Evolutionary conservation across 2,888 invertebrate species (phyloP), one percentile per base, ranked within the genome.

Genomic region (Perizoma flavofasciatum): DNA sequence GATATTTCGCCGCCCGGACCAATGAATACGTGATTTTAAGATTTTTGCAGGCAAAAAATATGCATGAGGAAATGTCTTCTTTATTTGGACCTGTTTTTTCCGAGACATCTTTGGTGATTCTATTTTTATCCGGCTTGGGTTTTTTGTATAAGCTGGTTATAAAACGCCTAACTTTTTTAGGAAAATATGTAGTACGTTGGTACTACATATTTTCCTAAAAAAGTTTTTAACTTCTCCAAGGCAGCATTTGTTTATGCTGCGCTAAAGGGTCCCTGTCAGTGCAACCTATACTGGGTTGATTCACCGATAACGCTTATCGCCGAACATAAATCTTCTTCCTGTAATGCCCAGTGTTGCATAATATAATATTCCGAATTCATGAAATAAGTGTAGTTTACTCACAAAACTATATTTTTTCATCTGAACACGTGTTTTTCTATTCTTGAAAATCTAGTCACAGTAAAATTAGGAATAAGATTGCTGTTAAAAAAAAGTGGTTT

Each of bases 271-370:
- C 85, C 84, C 83, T 83, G 85, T 82, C 86, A 80, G 64, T 77
- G 78, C 77, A 76, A n/a, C 72, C 69, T 67, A 77, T 79, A 74
- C 64, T 71, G 77, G 78, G 88, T 82, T 86, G 79, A 86, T 79
- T 82, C 79, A 76, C 88, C 86, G 89, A 89, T 89, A 89, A 82
- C 78, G 70, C 70, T 74, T 81, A 78, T 81, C 81, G 66, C 61
- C 59, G 64, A 70, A 77, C 67, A 68, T 79, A 75, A 77, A 79
- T 79, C 79, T 75, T 79, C 79, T 75, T 71, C 72, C 70, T 77
- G 75, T 76, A 81, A 74, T 75, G 74, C 67, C 66, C 59, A 68
- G 74, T 74, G 69, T 75, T 75, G 78, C 74, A 75, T 67, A 75
- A 76, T 72, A 66, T 69, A 48, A 53, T 11, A 44, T 22, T 7